A percentile compares a stretch with the other conserved stretches of the same genome.
phyloP scores from a whole-genome alignment of 2,888 invertebrate species.

The Oscheius sp. region DNA sequence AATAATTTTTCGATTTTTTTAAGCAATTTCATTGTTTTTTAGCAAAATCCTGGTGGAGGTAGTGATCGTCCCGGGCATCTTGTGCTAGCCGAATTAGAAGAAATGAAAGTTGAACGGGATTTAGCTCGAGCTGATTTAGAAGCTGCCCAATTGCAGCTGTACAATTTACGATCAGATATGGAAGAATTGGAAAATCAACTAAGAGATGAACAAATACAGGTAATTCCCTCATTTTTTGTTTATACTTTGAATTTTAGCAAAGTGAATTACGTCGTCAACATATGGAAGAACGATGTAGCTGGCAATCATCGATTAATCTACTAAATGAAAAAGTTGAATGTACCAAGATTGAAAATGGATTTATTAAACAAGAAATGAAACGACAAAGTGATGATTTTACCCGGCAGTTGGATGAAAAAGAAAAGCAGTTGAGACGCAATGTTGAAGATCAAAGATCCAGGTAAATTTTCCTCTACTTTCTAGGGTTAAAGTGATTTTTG shows the following conservation, averaged over 20 bases:
- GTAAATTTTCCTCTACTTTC: neutral
- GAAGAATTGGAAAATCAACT: constrained; percentile 67
- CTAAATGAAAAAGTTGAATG: constrained; percentile 60
- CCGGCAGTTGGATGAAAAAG: constrained; percentile 49
- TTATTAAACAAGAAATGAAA: constrained; percentile 57
- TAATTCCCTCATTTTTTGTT: neutral
- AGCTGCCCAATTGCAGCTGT: constrained; percentile 74
- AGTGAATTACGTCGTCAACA: constrained; percentile 35
- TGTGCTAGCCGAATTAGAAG: constrained; percentile 77
- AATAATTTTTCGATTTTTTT: constrained; percentile 16
- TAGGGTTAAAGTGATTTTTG: neutral
- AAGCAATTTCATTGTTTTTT: constrained; percentile 12
- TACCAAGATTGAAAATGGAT: constrained; percentile 53
- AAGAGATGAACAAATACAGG: constrained; percentile 38
- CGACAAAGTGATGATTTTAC: constrained; percentile 44
- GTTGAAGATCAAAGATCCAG: constrained; percentile 54
- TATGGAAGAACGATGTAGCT: constrained; percentile 51
- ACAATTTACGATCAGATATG: constrained; percentile 75
- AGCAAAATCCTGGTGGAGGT: constrained; percentile 48
- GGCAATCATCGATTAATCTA: constrained; percentile 46
- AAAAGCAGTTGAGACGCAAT: constrained; percentile 58
- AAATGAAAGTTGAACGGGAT: constrained; percentile 77
- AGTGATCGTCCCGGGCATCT: constrained; percentile 49
- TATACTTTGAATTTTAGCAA: constrained; percentile 23
- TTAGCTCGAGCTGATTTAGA: constrained; percentile 79